These are phyloP conservation scores for Triplophysa rosa DNA, from an alignment of 2,113 vertebrate genomes.

Conservation along the genomic window DNA sequence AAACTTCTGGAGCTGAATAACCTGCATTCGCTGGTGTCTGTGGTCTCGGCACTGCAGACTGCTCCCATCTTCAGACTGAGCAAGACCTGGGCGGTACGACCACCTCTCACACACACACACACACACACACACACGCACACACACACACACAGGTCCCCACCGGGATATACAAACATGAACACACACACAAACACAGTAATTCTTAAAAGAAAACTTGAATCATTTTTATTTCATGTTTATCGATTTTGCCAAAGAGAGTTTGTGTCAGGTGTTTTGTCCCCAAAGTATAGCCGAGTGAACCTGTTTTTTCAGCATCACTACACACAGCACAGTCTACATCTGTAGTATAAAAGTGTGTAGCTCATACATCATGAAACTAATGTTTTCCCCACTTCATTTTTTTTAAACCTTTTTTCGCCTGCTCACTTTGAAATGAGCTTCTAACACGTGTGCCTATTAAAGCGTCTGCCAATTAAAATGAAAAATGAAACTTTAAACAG, in stretches of 20 bases:
- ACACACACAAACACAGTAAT: neutral
- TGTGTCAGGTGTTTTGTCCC: too few species aligned
- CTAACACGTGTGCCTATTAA: neutral
- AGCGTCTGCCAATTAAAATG: neutral
- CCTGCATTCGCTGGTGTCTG: conserved; percentile 93
- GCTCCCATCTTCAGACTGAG: conserved; percentile 94
- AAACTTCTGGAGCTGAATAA: conserved; percentile 96
- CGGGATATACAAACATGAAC: too few species aligned
- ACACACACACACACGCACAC: neutral
- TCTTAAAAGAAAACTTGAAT: neutral
- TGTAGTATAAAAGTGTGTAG: neutral
- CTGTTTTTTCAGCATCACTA: neutral
- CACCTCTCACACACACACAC: neutral
- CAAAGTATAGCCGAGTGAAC: too few species aligned
- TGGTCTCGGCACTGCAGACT: conserved; percentile 92
- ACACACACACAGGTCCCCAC: neutral
- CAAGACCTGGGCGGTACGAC: conserved; percentile 93
- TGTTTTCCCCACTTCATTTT: neutral
- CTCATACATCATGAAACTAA: conserved; percentile 5
- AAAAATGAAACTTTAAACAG: neutral
- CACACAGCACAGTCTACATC: neutral
- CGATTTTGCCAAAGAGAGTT: too few species aligned
- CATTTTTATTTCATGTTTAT: too few species aligned
- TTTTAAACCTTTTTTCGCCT: conserved; percentile 1
- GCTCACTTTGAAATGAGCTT: neutral